A percentile compares a stretch with the other conserved stretches of the same genome.
Evolutionary conservation across 2,113 vertebrate genomes (phyloP).

Genomic region (Ploceus nigricollis): DNA sequence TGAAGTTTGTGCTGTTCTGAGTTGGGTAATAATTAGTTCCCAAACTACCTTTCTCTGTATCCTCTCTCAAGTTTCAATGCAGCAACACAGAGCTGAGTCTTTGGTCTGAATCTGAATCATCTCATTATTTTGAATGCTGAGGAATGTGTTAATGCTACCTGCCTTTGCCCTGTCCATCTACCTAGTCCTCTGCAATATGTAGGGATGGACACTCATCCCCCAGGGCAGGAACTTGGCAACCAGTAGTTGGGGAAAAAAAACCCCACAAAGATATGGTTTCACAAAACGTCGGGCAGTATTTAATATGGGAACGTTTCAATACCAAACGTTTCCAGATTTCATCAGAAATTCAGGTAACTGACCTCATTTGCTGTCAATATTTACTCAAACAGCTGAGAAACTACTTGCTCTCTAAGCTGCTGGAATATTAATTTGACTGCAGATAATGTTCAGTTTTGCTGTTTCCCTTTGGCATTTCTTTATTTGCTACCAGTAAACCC

Average conservation of each 20-base stretch:
- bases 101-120: background rate
- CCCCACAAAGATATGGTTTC: accelerated
- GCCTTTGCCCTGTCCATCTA: accelerated
- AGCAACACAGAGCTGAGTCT: background rate
- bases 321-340: background rate
- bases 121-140: background rate
- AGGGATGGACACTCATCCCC: background rate
- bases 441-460: background rate
- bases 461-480: background rate
- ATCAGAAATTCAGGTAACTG: background rate
- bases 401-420: background rate
- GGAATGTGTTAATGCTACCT: background rate
- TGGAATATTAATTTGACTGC: slow-evolving; percentile 3
- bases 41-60: background rate
- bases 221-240: background rate
- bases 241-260: accelerated
- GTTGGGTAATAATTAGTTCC: background rate
- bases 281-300: background rate
- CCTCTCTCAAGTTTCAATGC: background rate
- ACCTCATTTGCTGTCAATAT: background rate
- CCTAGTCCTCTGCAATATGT: background rate
- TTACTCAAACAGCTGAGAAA: background rate
- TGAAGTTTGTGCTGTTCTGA: background rate
- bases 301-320: background rate
- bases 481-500: background rate